Base-by-base conservation (phyloP, 1,140 invertebrate genomes). In the Paraescarpia echinospica region DNA sequence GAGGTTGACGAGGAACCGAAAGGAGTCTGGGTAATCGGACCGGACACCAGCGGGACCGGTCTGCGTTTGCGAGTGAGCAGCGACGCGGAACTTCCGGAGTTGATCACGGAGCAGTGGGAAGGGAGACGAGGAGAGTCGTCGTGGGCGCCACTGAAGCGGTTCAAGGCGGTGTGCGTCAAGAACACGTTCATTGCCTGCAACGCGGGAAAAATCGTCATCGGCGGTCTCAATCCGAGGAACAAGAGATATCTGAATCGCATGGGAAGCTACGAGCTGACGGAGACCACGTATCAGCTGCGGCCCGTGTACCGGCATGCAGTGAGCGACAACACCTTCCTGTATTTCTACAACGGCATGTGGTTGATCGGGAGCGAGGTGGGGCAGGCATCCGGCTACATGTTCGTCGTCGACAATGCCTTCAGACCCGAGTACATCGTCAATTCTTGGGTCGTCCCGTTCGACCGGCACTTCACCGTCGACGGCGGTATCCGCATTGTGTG, bases 391-490 rank as follows among this genome's bases (percentile, higher is more conserved):
- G 89, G 34, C 89, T 34, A 35, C 33, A 90, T 90, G 33, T 90
- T 90, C 89, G 89, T 90, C 35, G 34, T 90, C 34, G 89, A 90
- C 35, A 34, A 90, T 31, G 89, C 89, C 89, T 90, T 34, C 34
- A 34, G 89, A 34, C 89, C 89, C 8, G 89, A 90, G 89, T 90
- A 12, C 89, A 90, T 90, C 89, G 27, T 35, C 27, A 5, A 90
- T 34, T 90, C 89, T 12, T 90, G 89, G 89, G 35, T 90, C 89
- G 89, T 90, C 89, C 35, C 35, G 2, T 34, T 34, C 89, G 89
- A 0, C 4, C 14, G 35, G 1, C 89, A 90, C 4, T 90, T 90
- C 27, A 34, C 35, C 35, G 14, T 34, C 14, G 89, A 90, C 34
- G 14, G 18, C 34, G 35, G 35, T 12, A 33, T 90, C 34, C 33